Evolutionary conservation across 1,140 invertebrate species (phyloP).

Genomic region (Stegodyphus dumicola): DNA sequence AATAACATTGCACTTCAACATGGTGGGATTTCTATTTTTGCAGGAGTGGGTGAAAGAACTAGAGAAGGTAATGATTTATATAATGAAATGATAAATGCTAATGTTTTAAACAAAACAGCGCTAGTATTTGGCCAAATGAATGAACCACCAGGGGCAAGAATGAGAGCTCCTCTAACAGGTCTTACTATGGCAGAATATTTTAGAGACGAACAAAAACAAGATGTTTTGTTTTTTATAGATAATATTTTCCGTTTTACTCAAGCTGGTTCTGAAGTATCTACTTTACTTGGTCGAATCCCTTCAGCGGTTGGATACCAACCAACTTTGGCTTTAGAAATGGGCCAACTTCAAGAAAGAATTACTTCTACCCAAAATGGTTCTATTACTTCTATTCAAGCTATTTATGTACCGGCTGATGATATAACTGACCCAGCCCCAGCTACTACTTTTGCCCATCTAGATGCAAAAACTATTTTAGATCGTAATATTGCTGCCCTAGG

Average conservation of each 20-base stretch:
- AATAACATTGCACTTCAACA: constrained; percentile 57
- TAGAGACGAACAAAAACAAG: constrained; percentile 54
- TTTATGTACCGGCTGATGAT: constrained; percentile 77
- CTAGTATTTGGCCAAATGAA: constrained; percentile 63
- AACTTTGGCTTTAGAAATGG: constrained; percentile 76
- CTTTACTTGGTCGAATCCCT: constrained; percentile 75
- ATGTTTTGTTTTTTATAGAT: constrained; percentile 62
- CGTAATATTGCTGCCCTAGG: constrained; percentile 76
- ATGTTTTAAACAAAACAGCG: constrained; percentile 21
- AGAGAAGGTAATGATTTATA: constrained; percentile 62
- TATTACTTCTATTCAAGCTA: constrained; percentile 76
- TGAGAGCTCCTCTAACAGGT: constrained; percentile 56
- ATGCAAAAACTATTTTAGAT: constrained; percentile 76
- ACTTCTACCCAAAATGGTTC: constrained; percentile 77
- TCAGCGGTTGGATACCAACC: constrained; percentile 77
- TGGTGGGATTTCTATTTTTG: constrained; percentile 54
- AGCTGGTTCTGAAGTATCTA: constrained; percentile 74
- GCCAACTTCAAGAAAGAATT: constrained; percentile 76
- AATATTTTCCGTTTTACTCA: too few species aligned
- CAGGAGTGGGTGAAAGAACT: constrained; percentile 61
- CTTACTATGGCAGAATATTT: constrained; percentile 62
- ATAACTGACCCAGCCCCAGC: constrained; percentile 78
- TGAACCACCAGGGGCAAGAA: constrained; percentile 59
- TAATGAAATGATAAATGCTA: constrained; percentile 41
- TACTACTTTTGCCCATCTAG: constrained; percentile 77